Evolutionary conservation across 30 jellyfish, hydroid and myxozoan species (phyloP).

Genomic region (Phacellophora camtschatica): DNA sequence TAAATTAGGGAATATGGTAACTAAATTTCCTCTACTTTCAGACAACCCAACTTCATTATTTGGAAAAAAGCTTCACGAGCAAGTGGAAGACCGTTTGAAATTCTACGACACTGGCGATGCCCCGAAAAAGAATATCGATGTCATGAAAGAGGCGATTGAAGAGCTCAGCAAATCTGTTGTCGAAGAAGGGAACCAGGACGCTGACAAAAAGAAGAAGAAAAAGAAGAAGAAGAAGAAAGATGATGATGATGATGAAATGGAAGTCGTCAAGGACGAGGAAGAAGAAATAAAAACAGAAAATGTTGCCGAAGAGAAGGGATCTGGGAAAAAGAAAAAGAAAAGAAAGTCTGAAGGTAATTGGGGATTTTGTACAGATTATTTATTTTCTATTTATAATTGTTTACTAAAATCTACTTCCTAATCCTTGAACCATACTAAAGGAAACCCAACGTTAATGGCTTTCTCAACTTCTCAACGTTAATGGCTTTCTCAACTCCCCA

Average conservation of each 20-base stretch:
- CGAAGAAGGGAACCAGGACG: slow-evolving; percentile 16
- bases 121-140: slow-evolving; percentile 95
- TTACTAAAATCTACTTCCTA: no score
- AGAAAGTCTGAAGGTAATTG: background rate
- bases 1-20: background rate
- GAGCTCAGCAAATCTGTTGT: slow-evolving; percentile 61
- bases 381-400: no score
- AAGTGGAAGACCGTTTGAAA: slow-evolving; percentile 94
- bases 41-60: slow-evolving; percentile 80
- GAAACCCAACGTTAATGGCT: no score
- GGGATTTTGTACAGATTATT: no score
- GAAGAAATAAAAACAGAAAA: background rate
- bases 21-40: background rate
- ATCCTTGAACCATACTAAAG: no score
- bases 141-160: slow-evolving; percentile 87
- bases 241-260: slow-evolving; percentile 28
- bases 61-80: slow-evolving; percentile 95
- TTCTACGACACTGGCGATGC: slow-evolving; percentile 95
- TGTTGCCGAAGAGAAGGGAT: background rate
- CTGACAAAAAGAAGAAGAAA: slow-evolving; percentile 67
- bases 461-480: no score
- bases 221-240: slow-evolving; percentile 72
- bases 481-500: no score
- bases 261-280: slow-evolving; percentile 13
- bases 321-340: slow-evolving; percentile 27